phyloP scores from a whole-genome alignment of 2,888 invertebrate species.

The Caenorhabditis sp. region DNA sequence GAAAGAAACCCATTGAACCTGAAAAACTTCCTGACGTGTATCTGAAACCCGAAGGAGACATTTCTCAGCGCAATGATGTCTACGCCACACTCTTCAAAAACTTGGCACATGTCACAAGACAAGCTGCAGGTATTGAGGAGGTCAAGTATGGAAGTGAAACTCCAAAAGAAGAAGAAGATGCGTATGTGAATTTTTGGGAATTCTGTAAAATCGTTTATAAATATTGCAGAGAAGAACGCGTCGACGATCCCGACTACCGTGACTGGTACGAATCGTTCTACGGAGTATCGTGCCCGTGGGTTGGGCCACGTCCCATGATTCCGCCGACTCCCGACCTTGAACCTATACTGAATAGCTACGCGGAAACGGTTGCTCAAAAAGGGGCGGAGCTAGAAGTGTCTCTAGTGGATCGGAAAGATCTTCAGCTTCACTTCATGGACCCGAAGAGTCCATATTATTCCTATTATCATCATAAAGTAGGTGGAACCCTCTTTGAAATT shows the following conservation, averaged over 20 bases:
- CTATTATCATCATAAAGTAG: slow-evolving; percentile 70
- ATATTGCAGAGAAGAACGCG: slow-evolving; percentile 55
- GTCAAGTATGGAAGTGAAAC: background rate
- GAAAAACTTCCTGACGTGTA: slow-evolving; percentile 17
- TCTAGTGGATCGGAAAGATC: slow-evolving; percentile 66
- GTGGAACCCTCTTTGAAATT: background rate
- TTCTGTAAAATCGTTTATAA: background rate
- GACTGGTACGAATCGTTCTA: slow-evolving; percentile 70
- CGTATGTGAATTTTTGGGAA: too few species aligned
- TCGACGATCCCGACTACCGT: slow-evolving; percentile 65
- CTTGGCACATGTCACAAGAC: slow-evolving; percentile 66
- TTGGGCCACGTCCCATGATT: slow-evolving; percentile 70
- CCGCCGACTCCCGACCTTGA: slow-evolving; percentile 91
- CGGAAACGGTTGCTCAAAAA: slow-evolving; percentile 95
- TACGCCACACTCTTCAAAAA: slow-evolving; percentile 80
- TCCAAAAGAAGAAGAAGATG: slow-evolving; percentile 1
- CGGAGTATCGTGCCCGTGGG: slow-evolving; percentile 59
- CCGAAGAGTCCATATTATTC: slow-evolving; percentile 70
- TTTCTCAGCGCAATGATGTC: slow-evolving; percentile 74
- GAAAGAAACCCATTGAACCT: slow-evolving; percentile 35
- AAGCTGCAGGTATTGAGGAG: slow-evolving; percentile 47
- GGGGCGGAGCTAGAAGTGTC: slow-evolving; percentile 92
- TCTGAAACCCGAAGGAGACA: slow-evolving; percentile 22
- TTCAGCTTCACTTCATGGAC: slow-evolving; percentile 73
- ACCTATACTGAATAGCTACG: slow-evolving; percentile 96